Conservation (phyloP, 2,797 vertebrate species). For the Diceros bicornis region DNA sequence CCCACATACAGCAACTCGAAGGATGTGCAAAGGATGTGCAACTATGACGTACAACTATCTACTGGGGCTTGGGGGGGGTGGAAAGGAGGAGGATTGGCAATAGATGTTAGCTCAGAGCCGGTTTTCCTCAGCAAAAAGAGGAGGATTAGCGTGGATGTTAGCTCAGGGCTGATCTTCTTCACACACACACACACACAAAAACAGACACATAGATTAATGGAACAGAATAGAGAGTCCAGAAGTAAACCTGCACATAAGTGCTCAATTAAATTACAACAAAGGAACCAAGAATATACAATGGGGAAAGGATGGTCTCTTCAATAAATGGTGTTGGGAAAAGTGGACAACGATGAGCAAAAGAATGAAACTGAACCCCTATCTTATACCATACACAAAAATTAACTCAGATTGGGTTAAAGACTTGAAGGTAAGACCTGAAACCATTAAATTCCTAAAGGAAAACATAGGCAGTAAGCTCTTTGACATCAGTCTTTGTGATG, state of each 20-base stretch:
- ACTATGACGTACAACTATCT: no score
- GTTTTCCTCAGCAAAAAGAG: no score
- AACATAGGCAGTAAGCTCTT: not conserved
- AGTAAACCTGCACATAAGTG: not conserved
- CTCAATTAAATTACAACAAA: not conserved
- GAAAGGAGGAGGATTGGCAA: no score
- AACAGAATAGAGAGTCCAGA: not conserved
- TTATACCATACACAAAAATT: no score
- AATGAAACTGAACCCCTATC: not conserved
- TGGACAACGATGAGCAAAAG: not conserved
- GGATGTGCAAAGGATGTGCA: no score
- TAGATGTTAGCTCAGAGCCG: no score
- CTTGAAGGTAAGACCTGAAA: not conserved
- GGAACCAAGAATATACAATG: not conserved
- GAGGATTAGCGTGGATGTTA: no score
- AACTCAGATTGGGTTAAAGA: not conserved
- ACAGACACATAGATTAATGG: not conserved
- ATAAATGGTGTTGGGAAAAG: not conserved
- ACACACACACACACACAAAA: not conserved
- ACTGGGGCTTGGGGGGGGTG: no score
- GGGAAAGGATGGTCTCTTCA: not conserved
- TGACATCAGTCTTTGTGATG: not conserved
- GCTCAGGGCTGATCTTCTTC: no score
- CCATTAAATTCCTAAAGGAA: not conserved
- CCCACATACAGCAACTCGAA: no score